Evolutionary conservation across 2,113 vertebrate species (phyloP), one percentile per base, ranked within the genome.

Genomic region (Hippocampus mohnikei): DNA sequence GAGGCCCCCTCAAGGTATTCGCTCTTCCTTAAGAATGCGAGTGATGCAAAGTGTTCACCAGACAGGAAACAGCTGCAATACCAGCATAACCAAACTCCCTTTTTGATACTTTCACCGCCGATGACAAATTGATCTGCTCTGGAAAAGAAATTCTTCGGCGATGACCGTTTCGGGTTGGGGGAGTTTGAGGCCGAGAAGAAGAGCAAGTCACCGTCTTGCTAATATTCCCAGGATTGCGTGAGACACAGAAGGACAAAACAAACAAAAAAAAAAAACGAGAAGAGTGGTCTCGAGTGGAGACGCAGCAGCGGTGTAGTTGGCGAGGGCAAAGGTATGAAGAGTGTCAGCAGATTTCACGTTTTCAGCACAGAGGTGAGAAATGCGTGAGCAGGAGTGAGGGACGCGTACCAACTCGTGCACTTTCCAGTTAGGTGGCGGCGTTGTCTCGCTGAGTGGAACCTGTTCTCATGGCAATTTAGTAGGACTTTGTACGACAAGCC

Each of bases 321-420:
- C 71, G 74, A 50, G 74, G 77, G 74, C 74, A 73, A 77, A 65
- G 58, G 79, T 77, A 76, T 80, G 80, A 81, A 83, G 80, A 79
- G 84, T 86, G 85, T 85, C 75, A 90, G 90, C 84, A 82, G 73
- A 75, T 75, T 83, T 85, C 73, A 46, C 62, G 41, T 48, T 64
- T 86, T 76, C 78, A 90, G 90, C 83, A 44, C 83, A 85, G 72
- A 87, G 84, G 86, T 88, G 89, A 88, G 83, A 82, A 65, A 83
- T 37, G 84, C 62, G 83, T 86, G 83, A 88, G 87, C 78, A 66
- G 73, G 69, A 70, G 87, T 81, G 87, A 84, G 76, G 80, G 83
- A 68, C 79, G 63, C 76, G 71, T 75, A 79, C 79, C 66, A 73
- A 84, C 81, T 86, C 76, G 89, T 91, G 91, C 90, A 85, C 41